Evolutionary conservation across 2,113 vertebrate genomes (phyloP).

Genomic region (Panurus biarmicus): DNA sequence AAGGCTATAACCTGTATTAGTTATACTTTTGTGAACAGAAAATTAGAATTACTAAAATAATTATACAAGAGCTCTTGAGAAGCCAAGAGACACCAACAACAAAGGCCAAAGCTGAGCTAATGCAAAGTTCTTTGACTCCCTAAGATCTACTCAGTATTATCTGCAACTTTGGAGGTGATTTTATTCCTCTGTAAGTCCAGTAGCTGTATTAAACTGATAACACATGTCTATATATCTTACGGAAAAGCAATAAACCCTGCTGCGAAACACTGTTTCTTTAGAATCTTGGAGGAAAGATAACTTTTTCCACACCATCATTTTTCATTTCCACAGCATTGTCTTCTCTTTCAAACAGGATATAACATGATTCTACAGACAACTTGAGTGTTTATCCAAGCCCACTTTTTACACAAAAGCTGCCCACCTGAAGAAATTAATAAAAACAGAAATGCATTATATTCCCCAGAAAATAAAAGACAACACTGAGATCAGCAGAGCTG

Average conservation of each 20-base stretch:
- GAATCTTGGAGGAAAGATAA: constrained; percentile 66
- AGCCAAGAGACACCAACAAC: constrained; percentile 7
- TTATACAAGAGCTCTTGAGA: constrained; percentile 1
- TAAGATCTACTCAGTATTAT: constrained; percentile 36
- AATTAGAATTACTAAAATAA: constrained; percentile 53
- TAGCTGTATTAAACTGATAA: constrained; percentile 75
- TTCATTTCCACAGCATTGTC: constrained; percentile 73
- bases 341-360: constrained; percentile 69
- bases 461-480: neutral
- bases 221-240: constrained; percentile 67
- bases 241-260: constrained; percentile 61
- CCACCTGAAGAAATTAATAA: constrained; percentile 44
- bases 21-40: constrained; percentile 37
- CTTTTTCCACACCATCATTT: constrained; percentile 69
- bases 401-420: constrained; percentile 35
- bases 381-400: constrained; percentile 48
- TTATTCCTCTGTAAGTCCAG: constrained; percentile 53
- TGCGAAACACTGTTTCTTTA: constrained; percentile 66
- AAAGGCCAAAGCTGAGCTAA: neutral
- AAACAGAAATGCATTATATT: constrained; percentile 35
- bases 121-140: neutral
- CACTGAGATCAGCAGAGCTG: neutral
- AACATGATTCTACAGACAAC: constrained; percentile 61
- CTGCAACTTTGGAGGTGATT: constrained; percentile 39
- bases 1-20: constrained; percentile 4